Base-by-base conservation (phyloP, 2,888 invertebrate genomes). In the Scaptomyza polygonia region DNA sequence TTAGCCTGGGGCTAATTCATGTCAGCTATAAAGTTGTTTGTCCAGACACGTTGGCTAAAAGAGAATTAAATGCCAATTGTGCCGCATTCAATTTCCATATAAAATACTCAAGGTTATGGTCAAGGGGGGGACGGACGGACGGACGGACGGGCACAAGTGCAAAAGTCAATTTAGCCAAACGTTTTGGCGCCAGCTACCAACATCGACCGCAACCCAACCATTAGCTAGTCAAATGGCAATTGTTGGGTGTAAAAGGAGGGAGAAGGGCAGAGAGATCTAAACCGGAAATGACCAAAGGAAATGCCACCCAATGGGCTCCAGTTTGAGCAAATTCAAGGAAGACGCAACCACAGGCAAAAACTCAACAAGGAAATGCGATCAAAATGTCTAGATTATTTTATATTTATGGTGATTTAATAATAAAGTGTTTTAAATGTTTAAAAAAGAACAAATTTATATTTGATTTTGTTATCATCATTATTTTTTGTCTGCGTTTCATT, bases 71-170 rank as follows among this genome's bases (percentile, higher is more conserved):
- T 32, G 52, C 25, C 48, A 43, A 11, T 59, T 69, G 53, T 65
- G 51, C 51, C 58, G 57, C 74, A 73, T 74, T 66, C 58, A 64
- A 73, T 74, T 74, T 69, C 36, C 61, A 62, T 69, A 58, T 32
- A 54, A 12, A 40, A 29, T 36, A 43, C 25, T 61, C 74, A 73
- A 73, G 74, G 74, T 73, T 73, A 45, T 55, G 69, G 72, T 61
- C 73, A 72, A 54, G 16, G 16, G 16, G 14, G 16, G n/a, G n/a
- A n/a, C n/a, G n/a, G 39, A n/a, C 27, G 36, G 5, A 25, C 5
- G 36, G 39, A n/a, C 8, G 30, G 8, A 65, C 40, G 32, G 11
- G 18, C 34, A 36, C 67, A 57, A 64, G 47, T 36, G 39, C 30
- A 43, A 65, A 72, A 58, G 30, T 12, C 44, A 67, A 55, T 55